phyloP scores from a whole-genome alignment of 2,888 invertebrate species.

The Synanthedon andrenaeformis region DNA sequence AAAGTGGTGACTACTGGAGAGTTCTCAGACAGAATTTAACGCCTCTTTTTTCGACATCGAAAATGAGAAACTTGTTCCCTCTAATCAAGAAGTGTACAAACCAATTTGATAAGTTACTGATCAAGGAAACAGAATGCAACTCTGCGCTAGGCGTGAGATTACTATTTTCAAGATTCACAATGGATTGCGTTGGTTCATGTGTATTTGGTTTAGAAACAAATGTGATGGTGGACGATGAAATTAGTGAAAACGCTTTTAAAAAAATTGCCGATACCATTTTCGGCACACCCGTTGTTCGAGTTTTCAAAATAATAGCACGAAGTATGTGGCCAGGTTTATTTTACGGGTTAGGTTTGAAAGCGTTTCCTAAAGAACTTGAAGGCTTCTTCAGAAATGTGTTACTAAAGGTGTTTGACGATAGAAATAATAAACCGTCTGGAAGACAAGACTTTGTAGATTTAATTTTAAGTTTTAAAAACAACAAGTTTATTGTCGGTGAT shows the following conservation, averaged over 20 bases:
- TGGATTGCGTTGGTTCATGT: constrained; percentile 38
- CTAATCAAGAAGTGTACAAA: constrained; percentile 28
- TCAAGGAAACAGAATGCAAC: constrained; percentile 13
- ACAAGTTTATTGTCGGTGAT: constrained; percentile 27
- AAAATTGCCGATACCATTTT: constrained; percentile 26
- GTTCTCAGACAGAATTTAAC: constrained; percentile 39
- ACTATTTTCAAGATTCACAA: constrained; percentile 30
- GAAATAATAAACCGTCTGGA: constrained; percentile 21
- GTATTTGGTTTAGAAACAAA: constrained; percentile 37
- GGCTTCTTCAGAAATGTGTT: constrained; percentile 26
- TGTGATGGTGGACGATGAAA: constrained; percentile 19
- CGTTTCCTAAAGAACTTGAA: constrained; percentile 19
- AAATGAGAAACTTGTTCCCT: constrained; percentile 10
- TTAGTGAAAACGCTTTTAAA: constrained; percentile 23
- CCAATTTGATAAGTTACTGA: constrained; percentile 26
- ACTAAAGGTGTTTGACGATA: constrained; percentile 21
- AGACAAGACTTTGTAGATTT: constrained; percentile 16
- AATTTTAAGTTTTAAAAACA: constrained; percentile 24
- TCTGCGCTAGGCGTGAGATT: constrained; percentile 20
- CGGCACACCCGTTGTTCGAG: constrained; percentile 16
- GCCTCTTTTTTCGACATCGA: constrained; percentile 39
- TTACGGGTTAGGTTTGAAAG: constrained; percentile 26
- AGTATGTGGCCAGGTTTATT: constrained; percentile 40
- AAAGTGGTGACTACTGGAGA: constrained; percentile 41
- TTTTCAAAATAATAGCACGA: constrained; percentile 18